Evolutionary conservation across 2,888 invertebrate genomes (phyloP).

Genomic region (Acronicta leporina): DNA sequence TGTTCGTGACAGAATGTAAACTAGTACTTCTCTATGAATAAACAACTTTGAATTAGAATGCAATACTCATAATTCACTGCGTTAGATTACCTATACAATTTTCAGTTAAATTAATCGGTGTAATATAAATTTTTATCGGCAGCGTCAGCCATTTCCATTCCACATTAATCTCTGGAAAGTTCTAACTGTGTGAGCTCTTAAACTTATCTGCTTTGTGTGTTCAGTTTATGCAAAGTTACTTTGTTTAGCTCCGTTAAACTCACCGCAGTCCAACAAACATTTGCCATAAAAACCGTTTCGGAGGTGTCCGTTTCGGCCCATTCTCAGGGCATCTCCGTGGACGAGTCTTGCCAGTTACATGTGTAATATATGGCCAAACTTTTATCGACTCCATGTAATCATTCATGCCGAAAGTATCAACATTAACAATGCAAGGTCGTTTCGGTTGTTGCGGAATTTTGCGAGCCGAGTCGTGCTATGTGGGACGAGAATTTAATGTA

Average conservation of each 20-base stretch:
- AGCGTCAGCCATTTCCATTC: conserved; percentile 11
- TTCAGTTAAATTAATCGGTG: conserved; percentile 10
- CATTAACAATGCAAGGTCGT: conserved; percentile 77
- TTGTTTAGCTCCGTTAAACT: conserved; percentile 60
- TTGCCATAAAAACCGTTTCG: conserved; percentile 41
- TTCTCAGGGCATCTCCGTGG: conserved; percentile 32
- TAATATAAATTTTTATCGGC: conserved; percentile 3
- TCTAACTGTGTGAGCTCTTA: conserved; percentile 35
- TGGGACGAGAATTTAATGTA: conserved; percentile 49
- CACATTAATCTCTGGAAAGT: conserved; percentile 30
- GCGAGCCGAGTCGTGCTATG: conserved; percentile 56
- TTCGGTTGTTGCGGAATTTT: conserved; percentile 66
- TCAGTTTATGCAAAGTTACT: conserved; percentile 60
- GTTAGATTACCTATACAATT: neutral
- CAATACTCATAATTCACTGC: neutral
- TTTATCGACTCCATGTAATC: conserved; percentile 59
- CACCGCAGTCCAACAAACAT: conserved; percentile 55
- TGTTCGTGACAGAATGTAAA: neutral
- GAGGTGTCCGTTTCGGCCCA: conserved; percentile 16
- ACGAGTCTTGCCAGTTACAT: conserved; percentile 23
- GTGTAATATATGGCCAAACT: conserved; percentile 53
- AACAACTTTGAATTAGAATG: neutral
- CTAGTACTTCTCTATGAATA: neutral
- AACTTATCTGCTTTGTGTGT: conserved; percentile 60
- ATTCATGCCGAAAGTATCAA: conserved; percentile 62